These are phyloP conservation scores for Tortrix viridana DNA, from an alignment of 2,888 invertebrate genomes.

Conservation along the genomic window DNA sequence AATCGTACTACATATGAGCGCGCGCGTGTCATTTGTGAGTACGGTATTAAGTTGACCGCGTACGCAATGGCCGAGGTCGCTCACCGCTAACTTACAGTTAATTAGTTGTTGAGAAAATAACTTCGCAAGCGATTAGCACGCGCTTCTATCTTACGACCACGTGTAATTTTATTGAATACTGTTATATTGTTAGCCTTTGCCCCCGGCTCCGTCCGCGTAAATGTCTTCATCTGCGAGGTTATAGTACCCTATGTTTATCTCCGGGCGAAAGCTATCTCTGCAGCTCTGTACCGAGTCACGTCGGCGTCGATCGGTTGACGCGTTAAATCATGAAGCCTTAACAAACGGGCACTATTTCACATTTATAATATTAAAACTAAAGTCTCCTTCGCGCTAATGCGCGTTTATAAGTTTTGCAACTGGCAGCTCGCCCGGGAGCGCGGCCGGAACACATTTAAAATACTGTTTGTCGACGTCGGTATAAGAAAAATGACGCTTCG, in stretches of 20 bases:
- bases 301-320: no score
- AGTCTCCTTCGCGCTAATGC: neutral
- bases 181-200: no score
- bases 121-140: neutral
- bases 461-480: constrained; percentile 22
- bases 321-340: no score
- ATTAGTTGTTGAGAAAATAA: constrained; percentile 7
- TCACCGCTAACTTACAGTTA: neutral
- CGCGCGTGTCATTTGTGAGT: constrained; percentile 1
- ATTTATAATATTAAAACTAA: neutral
- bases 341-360: no score
- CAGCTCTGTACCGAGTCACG: no score
- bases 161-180: neutral
- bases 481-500: constrained; percentile 29
- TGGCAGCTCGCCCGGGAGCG: constrained; percentile 30
- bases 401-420: constrained; percentile 9
- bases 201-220: no score
- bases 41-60: constrained; percentile 1
- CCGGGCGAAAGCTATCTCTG: neutral
- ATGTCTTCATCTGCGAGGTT: no score
- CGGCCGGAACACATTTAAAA: constrained; percentile 29
- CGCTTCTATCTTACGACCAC: neutral
- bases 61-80: neutral
- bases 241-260: no score
- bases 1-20: neutral